These are phyloP conservation scores for Sitta carolinensis DNA, from an alignment of 2,797 vertebrate genomes.

Conservation along the genomic window DNA sequence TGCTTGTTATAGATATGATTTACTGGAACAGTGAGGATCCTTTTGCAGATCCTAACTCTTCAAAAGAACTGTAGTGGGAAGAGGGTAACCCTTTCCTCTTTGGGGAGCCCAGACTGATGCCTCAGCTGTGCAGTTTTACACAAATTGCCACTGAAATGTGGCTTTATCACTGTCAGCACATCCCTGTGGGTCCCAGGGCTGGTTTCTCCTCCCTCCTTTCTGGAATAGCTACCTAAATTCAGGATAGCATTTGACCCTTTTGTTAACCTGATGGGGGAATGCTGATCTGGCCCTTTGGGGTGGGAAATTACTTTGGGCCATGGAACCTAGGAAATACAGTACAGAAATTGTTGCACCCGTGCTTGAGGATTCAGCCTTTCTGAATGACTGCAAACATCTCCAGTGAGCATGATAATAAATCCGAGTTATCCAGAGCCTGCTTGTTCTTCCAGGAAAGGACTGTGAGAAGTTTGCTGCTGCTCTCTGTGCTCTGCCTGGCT, in stretches of 20 bases:
- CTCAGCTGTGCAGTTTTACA: background rate
- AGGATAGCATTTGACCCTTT: background rate
- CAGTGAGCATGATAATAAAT: background rate
- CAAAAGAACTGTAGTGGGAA: background rate
- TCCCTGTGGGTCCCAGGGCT: background rate
- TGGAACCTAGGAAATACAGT: background rate
- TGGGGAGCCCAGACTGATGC: background rate
- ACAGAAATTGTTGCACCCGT: background rate
- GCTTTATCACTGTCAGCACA: background rate
- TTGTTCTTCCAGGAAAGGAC: conserved; percentile 47
- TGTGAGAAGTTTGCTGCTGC: background rate
- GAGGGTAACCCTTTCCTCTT: background rate
- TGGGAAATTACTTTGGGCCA: background rate
- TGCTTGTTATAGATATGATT: background rate
- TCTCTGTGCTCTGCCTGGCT: conserved; percentile 15
- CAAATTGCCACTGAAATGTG: background rate
- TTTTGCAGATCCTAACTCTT: background rate
- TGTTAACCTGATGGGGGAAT: background rate
- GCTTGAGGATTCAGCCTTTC: background rate
- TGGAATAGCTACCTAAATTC: background rate
- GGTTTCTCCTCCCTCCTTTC: background rate
- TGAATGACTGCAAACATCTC: background rate
- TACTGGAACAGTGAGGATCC: background rate
- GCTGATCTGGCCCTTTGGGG: background rate
- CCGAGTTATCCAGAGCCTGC: background rate